These are phyloP conservation scores for Stenotaenia linearis DNA, from an alignment of 2,888 invertebrate genomes.

Conservation along the genomic window DNA sequence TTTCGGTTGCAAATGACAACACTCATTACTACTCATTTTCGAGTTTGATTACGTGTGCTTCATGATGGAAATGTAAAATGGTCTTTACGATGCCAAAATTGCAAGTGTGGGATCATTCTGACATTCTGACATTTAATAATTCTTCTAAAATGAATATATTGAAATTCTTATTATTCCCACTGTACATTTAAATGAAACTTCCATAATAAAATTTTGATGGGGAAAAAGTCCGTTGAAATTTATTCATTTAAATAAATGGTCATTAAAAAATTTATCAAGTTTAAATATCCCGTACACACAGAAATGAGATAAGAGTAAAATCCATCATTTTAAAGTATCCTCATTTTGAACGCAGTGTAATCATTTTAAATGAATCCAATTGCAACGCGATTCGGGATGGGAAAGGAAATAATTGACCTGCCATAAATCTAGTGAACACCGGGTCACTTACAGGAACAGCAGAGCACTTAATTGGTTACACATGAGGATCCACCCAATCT, in stretches of 20 bases:
- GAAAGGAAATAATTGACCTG: constrained; percentile 7
- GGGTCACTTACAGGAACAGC: constrained; percentile 13
- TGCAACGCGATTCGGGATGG: constrained; percentile 1
- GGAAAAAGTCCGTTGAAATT: too few relatives aligned
- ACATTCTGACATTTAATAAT: not conserved
- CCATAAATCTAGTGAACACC: constrained; percentile 13
- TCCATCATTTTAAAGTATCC: constrained; percentile 9
- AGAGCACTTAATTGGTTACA: constrained; percentile 21
- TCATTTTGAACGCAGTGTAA: not conserved
- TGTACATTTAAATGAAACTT: not conserved
- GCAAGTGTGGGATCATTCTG: not conserved
- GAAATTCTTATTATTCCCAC: not conserved
- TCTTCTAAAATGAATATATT: not conserved
- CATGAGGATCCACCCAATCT: constrained; percentile 12
- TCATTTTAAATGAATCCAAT: constrained; percentile 24
- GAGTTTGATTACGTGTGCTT: not conserved
- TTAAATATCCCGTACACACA: too few relatives aligned
- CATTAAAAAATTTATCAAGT: too few relatives aligned
- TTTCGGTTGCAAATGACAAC: not conserved
- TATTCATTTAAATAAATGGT: too few relatives aligned
- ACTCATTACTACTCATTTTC: constrained; percentile 1
- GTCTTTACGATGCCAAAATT: not conserved
- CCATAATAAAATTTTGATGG: not conserved
- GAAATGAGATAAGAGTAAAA: not conserved
- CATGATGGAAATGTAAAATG: not conserved